Percentiles rank a stretch among this genome's conserved stretches.
These are phyloP conservation scores for Drosophila paramelanica DNA, from an alignment of 2,888 invertebrate genomes.

Conservation along the genomic window DNA sequence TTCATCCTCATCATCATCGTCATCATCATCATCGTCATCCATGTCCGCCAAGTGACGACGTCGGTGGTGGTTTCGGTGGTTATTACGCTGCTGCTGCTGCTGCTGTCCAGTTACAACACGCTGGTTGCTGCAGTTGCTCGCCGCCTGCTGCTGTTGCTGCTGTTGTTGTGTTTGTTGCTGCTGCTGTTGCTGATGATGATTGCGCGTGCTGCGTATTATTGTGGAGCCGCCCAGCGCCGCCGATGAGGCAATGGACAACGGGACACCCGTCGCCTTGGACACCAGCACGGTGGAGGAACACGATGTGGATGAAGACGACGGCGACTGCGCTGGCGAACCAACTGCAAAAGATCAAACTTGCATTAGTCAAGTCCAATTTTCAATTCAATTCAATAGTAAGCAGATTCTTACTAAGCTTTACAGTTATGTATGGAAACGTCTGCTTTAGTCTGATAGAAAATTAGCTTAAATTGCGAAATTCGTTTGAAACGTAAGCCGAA, in stretches of 20 bases:
- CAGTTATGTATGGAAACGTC: no score
- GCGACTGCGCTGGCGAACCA: constrained; percentile 80
- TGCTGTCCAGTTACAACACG: constrained; percentile 54
- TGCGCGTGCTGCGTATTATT: constrained; percentile 83
- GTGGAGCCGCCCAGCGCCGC: constrained; percentile 81
- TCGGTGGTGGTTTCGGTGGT: constrained; percentile 84
- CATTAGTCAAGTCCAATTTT: constrained; percentile 2
- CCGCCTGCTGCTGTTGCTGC: constrained; percentile 28
- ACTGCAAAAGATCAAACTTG: constrained; percentile 50
- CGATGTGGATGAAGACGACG: constrained; percentile 81
- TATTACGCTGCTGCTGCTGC: constrained; percentile 69
- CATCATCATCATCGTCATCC: constrained; percentile 82
- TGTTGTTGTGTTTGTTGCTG: constrained; percentile 53
- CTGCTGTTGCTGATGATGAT: constrained; percentile 75
- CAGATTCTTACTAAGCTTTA: no score
- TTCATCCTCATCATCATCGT: constrained; percentile 61
- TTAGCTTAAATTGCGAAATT: no score
- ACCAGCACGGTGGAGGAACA: constrained; percentile 82
- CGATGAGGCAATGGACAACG: constrained; percentile 80
- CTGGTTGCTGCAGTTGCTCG: constrained; percentile 58
- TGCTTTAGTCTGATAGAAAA: no score
- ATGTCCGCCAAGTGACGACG: constrained; percentile 82
- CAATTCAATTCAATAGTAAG: no score
- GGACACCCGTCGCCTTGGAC: constrained; percentile 78
- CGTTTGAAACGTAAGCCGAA: no score